A percentile compares a stretch with the other conserved stretches of the same genome.
Conservation (phyloP, 2,113 vertebrate species). For the Brachyhypopomus occidentalis region DNA sequence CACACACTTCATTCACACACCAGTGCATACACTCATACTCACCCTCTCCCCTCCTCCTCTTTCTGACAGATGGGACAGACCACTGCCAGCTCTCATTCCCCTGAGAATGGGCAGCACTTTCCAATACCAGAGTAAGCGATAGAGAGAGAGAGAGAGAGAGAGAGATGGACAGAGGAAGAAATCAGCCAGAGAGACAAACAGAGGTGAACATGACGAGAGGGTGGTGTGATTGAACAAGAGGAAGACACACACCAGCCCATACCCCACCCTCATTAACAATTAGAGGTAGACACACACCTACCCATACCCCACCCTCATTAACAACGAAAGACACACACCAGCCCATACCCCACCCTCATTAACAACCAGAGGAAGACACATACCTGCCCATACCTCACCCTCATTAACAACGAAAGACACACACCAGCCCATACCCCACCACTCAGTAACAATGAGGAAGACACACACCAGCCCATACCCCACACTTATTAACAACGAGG, state of each 20-base stretch:
- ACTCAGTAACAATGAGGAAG: constrained; percentile 1
- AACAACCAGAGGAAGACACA: constrained; percentile 31
- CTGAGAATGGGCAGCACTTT: constrained; percentile 52
- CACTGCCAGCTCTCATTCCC: constrained; percentile 51
- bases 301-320: constrained; percentile 15
- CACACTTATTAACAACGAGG: constrained; percentile 7
- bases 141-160: not conserved
- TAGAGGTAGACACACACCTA: constrained; percentile 26
- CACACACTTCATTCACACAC: constrained; percentile 15
- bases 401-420: constrained; percentile 23
- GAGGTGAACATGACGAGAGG: constrained; percentile 31
- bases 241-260: constrained; percentile 23
- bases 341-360: constrained; percentile 11
- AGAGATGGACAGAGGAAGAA: constrained; percentile 8
- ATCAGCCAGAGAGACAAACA: not conserved
- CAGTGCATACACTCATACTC: not conserved
- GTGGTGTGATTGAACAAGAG: constrained; percentile 23
- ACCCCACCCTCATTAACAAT: constrained; percentile 16
- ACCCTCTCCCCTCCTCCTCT: constrained; percentile 32
- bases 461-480: constrained; percentile 23
- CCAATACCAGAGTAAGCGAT: constrained; percentile 54
- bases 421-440: constrained; percentile 14
- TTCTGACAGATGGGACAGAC: constrained; percentile 61
- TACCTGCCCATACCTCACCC: constrained; percentile 6
- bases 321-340: constrained; percentile 26